Conservation (phyloP, 2,113 vertebrate species). For the Leucopsar rothschildi region DNA sequence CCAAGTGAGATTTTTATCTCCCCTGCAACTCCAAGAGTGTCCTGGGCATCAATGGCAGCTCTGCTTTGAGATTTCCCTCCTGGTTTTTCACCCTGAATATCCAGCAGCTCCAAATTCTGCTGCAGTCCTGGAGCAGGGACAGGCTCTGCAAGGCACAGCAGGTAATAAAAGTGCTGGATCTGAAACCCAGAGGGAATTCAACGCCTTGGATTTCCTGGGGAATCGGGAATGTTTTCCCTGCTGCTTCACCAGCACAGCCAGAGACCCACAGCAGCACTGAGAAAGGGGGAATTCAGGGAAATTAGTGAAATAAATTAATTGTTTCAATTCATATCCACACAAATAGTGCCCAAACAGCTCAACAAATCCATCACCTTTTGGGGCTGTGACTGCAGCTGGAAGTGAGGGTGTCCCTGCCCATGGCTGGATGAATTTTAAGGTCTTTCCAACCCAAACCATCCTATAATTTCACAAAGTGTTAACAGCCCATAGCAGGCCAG, state of each 20-base stretch:
- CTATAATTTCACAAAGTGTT: background rate
- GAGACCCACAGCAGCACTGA: background rate
- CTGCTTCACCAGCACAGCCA: background rate
- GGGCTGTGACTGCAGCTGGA: background rate
- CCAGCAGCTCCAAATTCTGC: background rate
- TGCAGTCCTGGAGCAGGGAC: background rate
- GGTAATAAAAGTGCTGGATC: no score
- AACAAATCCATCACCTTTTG: background rate
- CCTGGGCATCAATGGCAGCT: background rate
- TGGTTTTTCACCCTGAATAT: background rate
- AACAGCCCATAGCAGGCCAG: no score
- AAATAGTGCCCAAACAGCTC: background rate
- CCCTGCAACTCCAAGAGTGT: background rate
- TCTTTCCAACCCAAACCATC: background rate
- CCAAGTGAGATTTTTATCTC: background rate
- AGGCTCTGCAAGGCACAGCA: background rate
- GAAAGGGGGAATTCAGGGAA: background rate
- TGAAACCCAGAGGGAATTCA: background rate
- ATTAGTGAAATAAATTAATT: background rate
- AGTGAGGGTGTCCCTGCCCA: background rate
- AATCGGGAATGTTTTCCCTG: background rate
- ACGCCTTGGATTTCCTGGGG: background rate
- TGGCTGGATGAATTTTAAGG: background rate
- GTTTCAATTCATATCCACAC: rapidly evolving
- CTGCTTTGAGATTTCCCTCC: background rate